Evolutionary conservation across 2,888 invertebrate genomes (phyloP).

Genomic region (Azorinus chamasolen): DNA sequence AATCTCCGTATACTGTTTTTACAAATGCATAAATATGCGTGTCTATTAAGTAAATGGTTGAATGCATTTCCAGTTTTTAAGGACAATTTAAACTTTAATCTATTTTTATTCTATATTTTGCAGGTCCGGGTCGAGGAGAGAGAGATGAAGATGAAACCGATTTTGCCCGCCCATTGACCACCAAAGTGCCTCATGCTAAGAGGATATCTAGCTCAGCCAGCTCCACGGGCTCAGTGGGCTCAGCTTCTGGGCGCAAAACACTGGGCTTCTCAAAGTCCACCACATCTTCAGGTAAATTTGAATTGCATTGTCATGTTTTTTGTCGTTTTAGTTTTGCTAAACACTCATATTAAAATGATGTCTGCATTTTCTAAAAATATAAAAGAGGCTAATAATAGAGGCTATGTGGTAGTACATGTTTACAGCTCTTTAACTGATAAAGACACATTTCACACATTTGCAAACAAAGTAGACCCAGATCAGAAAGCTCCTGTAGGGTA

Average conservation of each 20-base stretch:
- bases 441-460: no score
- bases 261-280: conserved; percentile 54
- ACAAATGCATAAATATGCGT: no score
- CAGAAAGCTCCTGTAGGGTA: no score
- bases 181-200: conserved; percentile 74
- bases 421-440: no score
- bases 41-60: no score
- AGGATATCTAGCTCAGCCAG: conserved; percentile 52
- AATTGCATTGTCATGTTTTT: not conserved
- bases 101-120: conserved; percentile 36
- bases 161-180: conserved; percentile 77
- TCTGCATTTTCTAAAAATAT: no score
- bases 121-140: conserved; percentile 71
- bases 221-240: conserved; percentile 54
- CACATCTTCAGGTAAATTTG: conserved; percentile 54
- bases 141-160: conserved; percentile 76
- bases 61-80: no score
- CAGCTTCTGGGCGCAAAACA: conserved; percentile 26
- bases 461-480: no score
- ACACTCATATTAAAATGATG: not conserved
- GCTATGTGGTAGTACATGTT: no score
- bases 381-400: no score
- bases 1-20: no score
- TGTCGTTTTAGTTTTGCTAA: not conserved
- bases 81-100: no score